Conservation (phyloP, 1,140 invertebrate genomes). For the Euschistus heros region DNA sequence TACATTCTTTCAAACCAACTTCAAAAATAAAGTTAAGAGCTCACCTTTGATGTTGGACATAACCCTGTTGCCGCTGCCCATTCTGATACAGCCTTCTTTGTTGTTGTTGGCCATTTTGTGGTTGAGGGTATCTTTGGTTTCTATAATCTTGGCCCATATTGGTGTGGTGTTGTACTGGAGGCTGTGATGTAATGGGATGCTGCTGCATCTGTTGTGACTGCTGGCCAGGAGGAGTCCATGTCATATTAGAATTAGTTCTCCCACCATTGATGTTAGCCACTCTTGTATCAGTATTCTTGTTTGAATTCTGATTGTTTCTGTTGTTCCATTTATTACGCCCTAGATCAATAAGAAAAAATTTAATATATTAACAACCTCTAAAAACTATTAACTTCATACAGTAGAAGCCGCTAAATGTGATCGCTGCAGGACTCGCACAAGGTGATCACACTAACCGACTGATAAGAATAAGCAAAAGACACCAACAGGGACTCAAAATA, state of each 20-base stretch:
- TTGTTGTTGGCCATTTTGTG: neutral
- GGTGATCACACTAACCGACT: too few relatives aligned
- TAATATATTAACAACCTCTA: neutral
- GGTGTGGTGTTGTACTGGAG: conserved; percentile 12
- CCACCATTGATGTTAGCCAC: neutral
- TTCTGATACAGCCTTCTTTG: neutral
- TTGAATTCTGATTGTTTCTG: neutral
- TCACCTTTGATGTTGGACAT: neutral
- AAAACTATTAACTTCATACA: too few relatives aligned
- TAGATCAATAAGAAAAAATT: neutral
- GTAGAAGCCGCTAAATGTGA: too few relatives aligned
- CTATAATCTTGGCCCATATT: neutral
- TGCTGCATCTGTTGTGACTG: neutral
- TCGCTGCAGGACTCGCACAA: too few relatives aligned
- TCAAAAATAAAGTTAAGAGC: neutral
- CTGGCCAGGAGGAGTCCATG: neutral
- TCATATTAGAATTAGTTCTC: neutral
- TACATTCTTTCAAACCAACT: too few relatives aligned
- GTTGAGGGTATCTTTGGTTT: neutral
- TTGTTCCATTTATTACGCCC: conserved; percentile 5
- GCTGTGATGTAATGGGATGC: neutral
- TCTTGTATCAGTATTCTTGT: neutral
- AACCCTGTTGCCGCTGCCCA: conserved; percentile 1
- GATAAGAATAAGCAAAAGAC: too few relatives aligned
- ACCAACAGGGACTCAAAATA: too few relatives aligned